These are phyloP conservation scores for Petrocephalus sullivani DNA, from an alignment of 2,797 vertebrate species.

Conservation along the genomic window DNA sequence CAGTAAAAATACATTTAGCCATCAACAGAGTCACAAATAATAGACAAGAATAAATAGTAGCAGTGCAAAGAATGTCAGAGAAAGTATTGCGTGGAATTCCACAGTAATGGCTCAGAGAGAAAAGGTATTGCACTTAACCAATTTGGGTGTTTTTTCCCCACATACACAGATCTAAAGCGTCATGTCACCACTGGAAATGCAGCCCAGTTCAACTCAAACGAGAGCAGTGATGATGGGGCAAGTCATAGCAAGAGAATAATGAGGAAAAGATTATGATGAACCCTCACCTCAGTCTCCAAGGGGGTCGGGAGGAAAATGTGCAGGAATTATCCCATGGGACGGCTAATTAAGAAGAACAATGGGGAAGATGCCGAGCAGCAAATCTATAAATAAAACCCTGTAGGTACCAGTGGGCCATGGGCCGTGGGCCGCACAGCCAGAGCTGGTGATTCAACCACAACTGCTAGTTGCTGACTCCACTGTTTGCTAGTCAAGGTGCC, in stretches of 20 bases:
- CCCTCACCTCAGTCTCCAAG: slow-evolving; percentile 3
- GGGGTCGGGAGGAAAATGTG: background rate
- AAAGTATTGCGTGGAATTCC: background rate
- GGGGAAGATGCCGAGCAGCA: background rate
- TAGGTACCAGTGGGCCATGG: background rate
- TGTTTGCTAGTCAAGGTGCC: background rate
- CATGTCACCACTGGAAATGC: background rate
- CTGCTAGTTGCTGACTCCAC: background rate
- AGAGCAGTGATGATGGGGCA: background rate
- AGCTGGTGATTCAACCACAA: background rate
- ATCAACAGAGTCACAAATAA: background rate
- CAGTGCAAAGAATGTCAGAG: background rate
- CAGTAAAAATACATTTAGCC: background rate
- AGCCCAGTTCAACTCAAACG: background rate
- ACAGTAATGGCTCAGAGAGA: background rate
- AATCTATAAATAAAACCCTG: slow-evolving; percentile 2
- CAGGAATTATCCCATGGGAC: background rate
- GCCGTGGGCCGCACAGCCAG: background rate
- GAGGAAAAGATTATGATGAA: background rate
- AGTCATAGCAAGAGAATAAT: slow-evolving; percentile 3
- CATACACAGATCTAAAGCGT: background rate
- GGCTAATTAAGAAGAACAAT: background rate
- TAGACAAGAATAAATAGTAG: background rate
- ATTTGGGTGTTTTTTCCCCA: background rate
- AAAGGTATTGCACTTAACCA: background rate